Evolutionary conservation across 30 jellyfish, hydroid and myxozoan genomes (phyloP), one percentile per base, ranked within the genome.

Genomic region (Hydractinia symbiolongicarpus): DNA sequence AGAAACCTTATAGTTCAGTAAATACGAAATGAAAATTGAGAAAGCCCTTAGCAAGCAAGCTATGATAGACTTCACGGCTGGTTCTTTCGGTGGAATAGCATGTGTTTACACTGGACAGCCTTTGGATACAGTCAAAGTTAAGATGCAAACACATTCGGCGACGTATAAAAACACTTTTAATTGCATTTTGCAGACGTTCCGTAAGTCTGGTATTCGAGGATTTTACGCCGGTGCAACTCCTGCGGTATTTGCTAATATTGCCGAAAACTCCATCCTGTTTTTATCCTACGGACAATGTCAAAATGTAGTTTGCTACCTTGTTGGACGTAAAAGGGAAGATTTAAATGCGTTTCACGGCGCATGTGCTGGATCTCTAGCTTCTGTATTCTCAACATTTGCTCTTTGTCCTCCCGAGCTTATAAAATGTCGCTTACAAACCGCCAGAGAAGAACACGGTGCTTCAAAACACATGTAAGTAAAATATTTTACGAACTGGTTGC

Each of bases 51-150:
- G 44, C 44, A 58, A 58, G 19, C 94, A 89, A 77, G 79, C 81
- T 91, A 79, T 84, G 5, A 62, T 80, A 13, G 97, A 89, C 64
- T 55, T 85, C 6, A 60, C 85, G 8, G 88, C 95, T 55, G 97
- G 97, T 5, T 79, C 95, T 14, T 81, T 54, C 55, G 97, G 83
- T 50, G 97, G 97, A 58, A 76, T 75, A 14, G 95, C 95, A 6
- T 89, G 97, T 74, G 97, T 81, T 4, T 80, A 76, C 51, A 89
- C 90, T 4, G 97, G 97, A 19, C 97, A 89, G 61, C 97, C 97
- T 0, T 84, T 89, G 61, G 97, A 89, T 53, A 89, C 97, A 55
- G 95, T 89, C 4, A 89, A 89, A 75, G 95, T 89, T 17, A 89
- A 89, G 79, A 84, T 89, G 95, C 97, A 89, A 62, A 84, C 81